Conservation (phyloP, 2,113 vertebrate genomes). For the Limnothrissa miodon region DNA sequence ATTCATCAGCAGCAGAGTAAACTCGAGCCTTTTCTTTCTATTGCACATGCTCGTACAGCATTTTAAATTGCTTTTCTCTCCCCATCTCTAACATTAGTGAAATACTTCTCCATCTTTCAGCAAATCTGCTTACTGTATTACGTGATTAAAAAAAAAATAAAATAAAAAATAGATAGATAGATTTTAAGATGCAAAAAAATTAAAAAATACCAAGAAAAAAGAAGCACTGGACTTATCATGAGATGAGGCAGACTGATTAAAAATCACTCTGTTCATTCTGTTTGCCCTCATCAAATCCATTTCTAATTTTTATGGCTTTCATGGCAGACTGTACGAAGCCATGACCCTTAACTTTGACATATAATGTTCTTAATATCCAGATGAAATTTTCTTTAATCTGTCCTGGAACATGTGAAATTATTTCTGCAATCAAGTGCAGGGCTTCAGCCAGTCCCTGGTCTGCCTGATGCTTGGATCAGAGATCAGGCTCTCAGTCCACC, state of each 20-base stretch:
- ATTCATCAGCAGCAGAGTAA: slow-evolving; percentile 69
- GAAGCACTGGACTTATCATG: slow-evolving; percentile 28
- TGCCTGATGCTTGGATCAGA: not conserved
- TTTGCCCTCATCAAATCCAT: slow-evolving; percentile 67
- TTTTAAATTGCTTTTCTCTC: slow-evolving; percentile 60
- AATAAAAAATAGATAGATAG: slow-evolving; percentile 33
- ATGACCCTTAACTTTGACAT: slow-evolving; percentile 69
- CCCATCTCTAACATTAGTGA: slow-evolving; percentile 59
- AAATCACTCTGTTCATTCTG: slow-evolving; percentile 34
- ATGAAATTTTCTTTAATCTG: slow-evolving; percentile 74
- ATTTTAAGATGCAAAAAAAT: slow-evolving; percentile 66
- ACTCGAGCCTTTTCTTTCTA: slow-evolving; percentile 50
- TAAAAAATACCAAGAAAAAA: slow-evolving; percentile 57
- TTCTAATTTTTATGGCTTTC: slow-evolving; percentile 74
- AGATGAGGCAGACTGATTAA: slow-evolving; percentile 40
- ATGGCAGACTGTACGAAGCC: slow-evolving; percentile 56
- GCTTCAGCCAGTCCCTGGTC: slow-evolving; percentile 45
- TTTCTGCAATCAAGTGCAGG: slow-evolving; percentile 72
- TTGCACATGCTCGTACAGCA: slow-evolving; percentile 51
- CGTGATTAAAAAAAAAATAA: slow-evolving; percentile 49
- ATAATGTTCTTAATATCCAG: slow-evolving; percentile 78
- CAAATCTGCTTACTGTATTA: slow-evolving; percentile 68
- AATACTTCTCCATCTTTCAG: slow-evolving; percentile 52
- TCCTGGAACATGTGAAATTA: slow-evolving; percentile 74
- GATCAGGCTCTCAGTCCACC: not conserved